These are phyloP conservation scores for Drosophila lowei DNA, from an alignment of 1,140 invertebrate genomes.

Conservation along the genomic window DNA sequence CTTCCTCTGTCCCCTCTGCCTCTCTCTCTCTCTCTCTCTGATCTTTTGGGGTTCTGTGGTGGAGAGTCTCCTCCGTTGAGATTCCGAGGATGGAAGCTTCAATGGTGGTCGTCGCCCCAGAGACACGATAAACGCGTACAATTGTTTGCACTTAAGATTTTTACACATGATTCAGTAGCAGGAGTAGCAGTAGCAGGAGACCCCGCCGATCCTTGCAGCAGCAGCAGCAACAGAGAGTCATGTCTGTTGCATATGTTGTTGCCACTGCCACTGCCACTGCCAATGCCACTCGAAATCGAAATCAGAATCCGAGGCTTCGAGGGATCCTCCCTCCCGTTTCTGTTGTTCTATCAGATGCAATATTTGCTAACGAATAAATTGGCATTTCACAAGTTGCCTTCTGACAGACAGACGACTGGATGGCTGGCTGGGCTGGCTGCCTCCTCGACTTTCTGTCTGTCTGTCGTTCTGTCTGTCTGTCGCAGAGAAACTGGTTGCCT, in stretches of 20 bases:
- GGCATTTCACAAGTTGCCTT: constrained; percentile 78
- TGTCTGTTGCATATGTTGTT: constrained; percentile 73
- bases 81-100: constrained; percentile 39
- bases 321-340: constrained; percentile 8
- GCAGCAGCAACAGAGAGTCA: constrained; percentile 53
- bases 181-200: constrained; percentile 30
- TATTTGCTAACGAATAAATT: constrained; percentile 82
- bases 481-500: constrained; percentile 43
- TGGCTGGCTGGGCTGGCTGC: constrained; percentile 27
- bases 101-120: constrained; percentile 82
- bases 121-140: constrained; percentile 82
- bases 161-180: constrained; percentile 82
- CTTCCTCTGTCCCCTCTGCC: background rate
- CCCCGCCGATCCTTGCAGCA: constrained; percentile 40
- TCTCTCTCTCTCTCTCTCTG: constrained; percentile 5
- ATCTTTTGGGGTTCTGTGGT: constrained; percentile 14
- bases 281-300: constrained; percentile 69
- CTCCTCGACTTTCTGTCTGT: constrained; percentile 26
- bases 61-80: background rate
- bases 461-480: constrained; percentile 16
- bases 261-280: constrained; percentile 35
- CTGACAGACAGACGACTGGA: constrained; percentile 74
- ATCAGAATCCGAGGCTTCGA: constrained; percentile 23
- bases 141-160: constrained; percentile 83
- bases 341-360: constrained; percentile 81